Evolutionary conservation across 2,797 vertebrate genomes (phyloP).

Genomic region (Urophycis tenuis): DNA sequence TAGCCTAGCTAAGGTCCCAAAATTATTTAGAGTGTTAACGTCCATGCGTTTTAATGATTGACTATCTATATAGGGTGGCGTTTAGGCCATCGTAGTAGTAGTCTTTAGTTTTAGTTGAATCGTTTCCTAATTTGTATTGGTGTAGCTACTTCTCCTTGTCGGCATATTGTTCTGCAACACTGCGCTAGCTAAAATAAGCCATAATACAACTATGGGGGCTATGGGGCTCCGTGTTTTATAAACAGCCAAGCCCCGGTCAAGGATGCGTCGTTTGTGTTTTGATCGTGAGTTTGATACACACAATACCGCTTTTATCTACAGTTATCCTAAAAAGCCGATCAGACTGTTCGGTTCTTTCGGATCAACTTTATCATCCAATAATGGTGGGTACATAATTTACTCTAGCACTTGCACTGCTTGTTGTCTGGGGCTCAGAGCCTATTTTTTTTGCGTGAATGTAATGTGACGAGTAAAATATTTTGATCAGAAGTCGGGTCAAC

Average conservation of each 20-base stretch:
- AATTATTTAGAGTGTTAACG: neutral
- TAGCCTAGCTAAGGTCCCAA: neutral
- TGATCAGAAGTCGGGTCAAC: neutral
- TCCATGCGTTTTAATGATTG: neutral
- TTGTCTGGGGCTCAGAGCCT: too few species aligned
- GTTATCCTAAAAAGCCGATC: constrained; percentile 6
- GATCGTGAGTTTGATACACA: neutral
- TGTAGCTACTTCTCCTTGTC: too few species aligned
- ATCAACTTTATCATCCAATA: neutral
- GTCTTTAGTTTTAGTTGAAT: neutral
- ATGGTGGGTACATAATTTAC: neutral
- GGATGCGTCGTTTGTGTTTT: neutral
- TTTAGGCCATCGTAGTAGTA: neutral
- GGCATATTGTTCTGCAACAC: neutral
- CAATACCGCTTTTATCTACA: neutral
- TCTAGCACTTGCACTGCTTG: neutral
- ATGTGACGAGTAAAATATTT: neutral
- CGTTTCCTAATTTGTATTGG: too few species aligned
- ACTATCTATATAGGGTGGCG: neutral
- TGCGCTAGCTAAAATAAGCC: neutral
- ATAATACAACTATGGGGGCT: neutral
- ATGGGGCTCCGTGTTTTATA: neutral
- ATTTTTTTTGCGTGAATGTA: too few species aligned
- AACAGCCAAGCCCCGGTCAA: neutral
- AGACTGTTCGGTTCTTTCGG: constrained; percentile 2